Percentiles rank a stretch among this genome's conserved stretches.
These are phyloP conservation scores for Lateolabrax maculatus DNA, from an alignment of 2,797 vertebrate genomes.

Conservation along the genomic window DNA sequence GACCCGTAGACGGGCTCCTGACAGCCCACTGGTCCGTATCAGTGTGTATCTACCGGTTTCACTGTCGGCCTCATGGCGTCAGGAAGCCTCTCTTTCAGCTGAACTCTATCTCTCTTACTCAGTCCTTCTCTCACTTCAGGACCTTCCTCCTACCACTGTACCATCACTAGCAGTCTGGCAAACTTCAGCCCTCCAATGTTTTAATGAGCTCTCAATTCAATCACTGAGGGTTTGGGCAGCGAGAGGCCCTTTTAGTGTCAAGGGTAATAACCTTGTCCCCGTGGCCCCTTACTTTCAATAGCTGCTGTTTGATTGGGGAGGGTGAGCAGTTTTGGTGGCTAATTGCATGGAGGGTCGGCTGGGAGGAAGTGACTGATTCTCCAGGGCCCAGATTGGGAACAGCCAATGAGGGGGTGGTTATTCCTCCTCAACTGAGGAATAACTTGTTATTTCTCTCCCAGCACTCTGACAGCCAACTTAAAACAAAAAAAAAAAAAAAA, in stretches of 20 bases:
- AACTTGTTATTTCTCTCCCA: slow-evolving; percentile 59
- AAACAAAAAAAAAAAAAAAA: slow-evolving; percentile 31
- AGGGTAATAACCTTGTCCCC: slow-evolving; percentile 69
- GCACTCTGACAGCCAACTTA: slow-evolving; percentile 39
- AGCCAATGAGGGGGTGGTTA: slow-evolving; percentile 53
- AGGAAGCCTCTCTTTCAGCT: slow-evolving; percentile 45
- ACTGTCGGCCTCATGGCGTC: slow-evolving; percentile 53
- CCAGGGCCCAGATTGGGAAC: slow-evolving; percentile 40
- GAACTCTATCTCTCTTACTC: slow-evolving; percentile 18
- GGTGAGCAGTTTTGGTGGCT: slow-evolving; percentile 57
- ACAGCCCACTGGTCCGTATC: slow-evolving; percentile 61
- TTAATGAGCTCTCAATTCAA: slow-evolving; percentile 69
- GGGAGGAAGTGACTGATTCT: slow-evolving; percentile 62
- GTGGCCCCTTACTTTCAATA: slow-evolving; percentile 65
- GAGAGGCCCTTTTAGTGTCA: slow-evolving; percentile 67
- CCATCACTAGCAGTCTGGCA: slow-evolving; percentile 36
- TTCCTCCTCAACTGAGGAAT: slow-evolving; percentile 33
- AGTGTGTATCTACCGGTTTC: slow-evolving; percentile 44
- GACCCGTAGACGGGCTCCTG: slow-evolving; percentile 42
- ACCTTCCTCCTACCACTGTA: slow-evolving; percentile 11
- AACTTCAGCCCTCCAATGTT: slow-evolving; percentile 47
- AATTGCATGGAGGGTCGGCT: slow-evolving; percentile 65
- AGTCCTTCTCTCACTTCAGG: slow-evolving; percentile 12
- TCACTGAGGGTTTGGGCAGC: slow-evolving; percentile 40
- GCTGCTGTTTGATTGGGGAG: slow-evolving; percentile 70